Conservation (phyloP, 2,113 vertebrate genomes). For the Gymnogyps californianus region DNA sequence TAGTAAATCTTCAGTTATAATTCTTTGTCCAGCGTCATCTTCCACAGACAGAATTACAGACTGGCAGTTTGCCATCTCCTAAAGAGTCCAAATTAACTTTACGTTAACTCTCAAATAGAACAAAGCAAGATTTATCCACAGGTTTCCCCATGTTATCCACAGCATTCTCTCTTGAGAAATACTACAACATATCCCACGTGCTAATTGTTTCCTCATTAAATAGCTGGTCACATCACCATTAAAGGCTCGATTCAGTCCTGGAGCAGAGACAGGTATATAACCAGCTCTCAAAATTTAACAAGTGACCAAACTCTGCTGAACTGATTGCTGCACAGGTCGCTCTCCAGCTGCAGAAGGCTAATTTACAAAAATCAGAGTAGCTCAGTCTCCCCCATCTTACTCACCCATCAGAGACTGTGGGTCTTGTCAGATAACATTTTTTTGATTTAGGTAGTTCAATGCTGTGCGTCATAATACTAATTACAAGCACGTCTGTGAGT, state of each 20-base stretch:
- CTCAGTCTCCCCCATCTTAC: background rate
- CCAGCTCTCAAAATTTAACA: background rate
- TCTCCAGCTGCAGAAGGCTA: background rate
- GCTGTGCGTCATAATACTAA: background rate
- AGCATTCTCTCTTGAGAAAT: background rate
- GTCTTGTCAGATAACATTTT: background rate
- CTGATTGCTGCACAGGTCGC: background rate
- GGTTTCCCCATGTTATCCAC: background rate
- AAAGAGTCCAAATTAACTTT: background rate
- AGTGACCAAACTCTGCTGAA: background rate
- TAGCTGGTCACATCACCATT: background rate
- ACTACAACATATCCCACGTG: background rate
- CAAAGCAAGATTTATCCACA: background rate
- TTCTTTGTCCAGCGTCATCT: slow-evolving; percentile 91
- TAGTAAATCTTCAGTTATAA: slow-evolving; percentile 93
- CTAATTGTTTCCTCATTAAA: background rate
- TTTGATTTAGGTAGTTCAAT: background rate
- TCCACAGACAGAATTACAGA: slow-evolving; percentile 94
- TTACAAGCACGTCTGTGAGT: background rate
- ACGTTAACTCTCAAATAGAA: background rate
- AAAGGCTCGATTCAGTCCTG: background rate
- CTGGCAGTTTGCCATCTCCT: slow-evolving; percentile 95
- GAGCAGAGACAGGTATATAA: background rate
- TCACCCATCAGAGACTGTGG: background rate
- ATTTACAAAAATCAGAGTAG: background rate